A percentile compares a stretch with the other conserved stretches of the same genome.
phyloP scores from a whole-genome alignment of 2,113 vertebrate species.

The Cepphus grylle region DNA sequence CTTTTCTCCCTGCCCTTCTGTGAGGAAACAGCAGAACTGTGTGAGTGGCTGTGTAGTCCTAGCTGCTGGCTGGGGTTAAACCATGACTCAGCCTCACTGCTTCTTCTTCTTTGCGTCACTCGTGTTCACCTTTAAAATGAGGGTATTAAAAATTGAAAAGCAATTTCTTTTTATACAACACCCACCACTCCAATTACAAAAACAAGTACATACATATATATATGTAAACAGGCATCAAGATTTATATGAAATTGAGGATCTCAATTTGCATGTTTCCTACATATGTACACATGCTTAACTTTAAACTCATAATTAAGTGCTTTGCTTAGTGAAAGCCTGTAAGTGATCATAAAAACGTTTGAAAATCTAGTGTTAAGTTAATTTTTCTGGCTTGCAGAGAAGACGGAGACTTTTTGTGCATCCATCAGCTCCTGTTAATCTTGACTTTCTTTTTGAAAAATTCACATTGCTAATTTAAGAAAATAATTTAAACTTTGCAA shows the following conservation, averaged over 20 bases:
- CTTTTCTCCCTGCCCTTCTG: neutral
- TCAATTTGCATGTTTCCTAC: neutral
- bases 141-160: neutral
- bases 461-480: neutral
- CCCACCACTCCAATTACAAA: neutral
- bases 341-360: neutral
- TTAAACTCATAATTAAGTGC: neutral
- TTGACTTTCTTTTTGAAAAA: neutral
- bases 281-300: neutral
- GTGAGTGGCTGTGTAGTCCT: neutral
- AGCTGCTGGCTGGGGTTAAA: neutral
- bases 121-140: neutral
- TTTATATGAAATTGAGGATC: neutral
- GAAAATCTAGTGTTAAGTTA: neutral
- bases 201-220: neutral
- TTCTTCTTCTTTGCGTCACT: neutral
- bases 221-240: neutral
- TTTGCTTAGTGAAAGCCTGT: neutral
- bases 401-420: neutral
- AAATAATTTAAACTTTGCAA: neutral
- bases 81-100: neutral
- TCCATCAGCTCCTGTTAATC: neutral
- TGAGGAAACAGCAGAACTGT: neutral
- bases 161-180: neutral
- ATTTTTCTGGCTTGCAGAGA: neutral